phyloP scores from a whole-genome alignment of 2,888 invertebrate species.

The Aplocera efformata region DNA sequence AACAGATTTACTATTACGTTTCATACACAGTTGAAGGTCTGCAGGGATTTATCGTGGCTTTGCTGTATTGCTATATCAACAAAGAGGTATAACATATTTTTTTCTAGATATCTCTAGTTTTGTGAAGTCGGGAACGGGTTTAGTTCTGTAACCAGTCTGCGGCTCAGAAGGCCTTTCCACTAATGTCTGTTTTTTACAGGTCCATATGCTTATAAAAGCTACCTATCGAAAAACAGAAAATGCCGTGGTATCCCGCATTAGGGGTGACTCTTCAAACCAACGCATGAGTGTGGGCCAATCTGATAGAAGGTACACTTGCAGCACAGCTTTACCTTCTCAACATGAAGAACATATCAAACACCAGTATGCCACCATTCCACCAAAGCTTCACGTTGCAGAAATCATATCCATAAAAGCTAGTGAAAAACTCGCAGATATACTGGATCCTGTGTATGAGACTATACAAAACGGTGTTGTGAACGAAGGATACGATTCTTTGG shows the following conservation, averaged over 20 bases:
- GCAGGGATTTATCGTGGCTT: slow-evolving; percentile 82
- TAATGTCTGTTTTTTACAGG: too few relatives aligned
- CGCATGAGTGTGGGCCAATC: slow-evolving; percentile 46
- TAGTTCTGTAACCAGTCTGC: too few relatives aligned
- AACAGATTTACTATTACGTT: slow-evolving; percentile 81
- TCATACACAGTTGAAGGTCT: slow-evolving; percentile 81
- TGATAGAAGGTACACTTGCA: slow-evolving; percentile 60
- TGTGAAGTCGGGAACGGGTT: too few relatives aligned
- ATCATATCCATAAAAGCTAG: slow-evolving; percentile 69
- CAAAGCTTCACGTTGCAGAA: slow-evolving; percentile 68
- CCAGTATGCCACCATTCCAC: slow-evolving; percentile 44
- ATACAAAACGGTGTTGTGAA: slow-evolving; percentile 53
- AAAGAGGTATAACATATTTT: slow-evolving; percentile 73
- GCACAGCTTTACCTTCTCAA: slow-evolving; percentile 53
- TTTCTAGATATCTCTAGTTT: neutral
- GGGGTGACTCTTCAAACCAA: slow-evolving; percentile 49
- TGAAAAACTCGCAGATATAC: slow-evolving; percentile 64
- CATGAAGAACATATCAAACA: slow-evolving; percentile 40
- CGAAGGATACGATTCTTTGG: slow-evolving; percentile 55
- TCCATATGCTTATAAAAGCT: slow-evolving; percentile 59
- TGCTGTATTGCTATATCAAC: slow-evolving; percentile 84
- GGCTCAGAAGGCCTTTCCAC: too few relatives aligned
- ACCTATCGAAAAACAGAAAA: slow-evolving; percentile 70
- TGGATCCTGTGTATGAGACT: slow-evolving; percentile 71
- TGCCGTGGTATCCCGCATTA: slow-evolving; percentile 59